Evolutionary conservation across 2,797 vertebrate genomes (phyloP), one percentile per base, ranked within the genome.

Genomic region (Benthosema pterotum): DNA sequence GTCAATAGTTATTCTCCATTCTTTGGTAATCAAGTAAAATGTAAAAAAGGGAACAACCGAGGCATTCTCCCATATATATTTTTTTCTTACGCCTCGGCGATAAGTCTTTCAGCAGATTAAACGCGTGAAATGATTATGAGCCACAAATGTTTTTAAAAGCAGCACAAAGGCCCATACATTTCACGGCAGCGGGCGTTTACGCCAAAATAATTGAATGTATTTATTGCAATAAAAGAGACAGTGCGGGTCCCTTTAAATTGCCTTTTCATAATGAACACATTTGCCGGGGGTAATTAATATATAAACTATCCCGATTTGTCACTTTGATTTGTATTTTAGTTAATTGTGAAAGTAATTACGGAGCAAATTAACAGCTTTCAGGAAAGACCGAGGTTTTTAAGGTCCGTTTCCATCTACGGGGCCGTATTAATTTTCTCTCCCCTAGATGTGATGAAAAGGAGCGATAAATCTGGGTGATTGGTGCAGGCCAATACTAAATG

Each of bases 281-380:
- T 96, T 94, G 88, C 90, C 74, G 65, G 4, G 90, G 89, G 94
- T 97, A 97, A 99, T 99, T 97, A 95, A 96, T 96, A 95, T 96
- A 95, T 96, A 97, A 98, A 97, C 94, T 95, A 91, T 93, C 90
- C 87, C 93, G 60, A 97, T 97, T 96, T 97, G 96, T 98, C 96
- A 98, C 87, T 75, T 92, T 97, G 96, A 99, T 98, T 97, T 98
- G 97, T 98, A 95, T 96, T 96, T 96, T 91, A 95, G 93, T 96
- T 99, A 97, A 98, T 97, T 98, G 96, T 96, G 94, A 96, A 96
- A 94, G 96, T 97, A 97, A 98, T 99, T 98, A 97, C 92, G 88
- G 94, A 87, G 91, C 93, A 94, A 95, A 96, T 96, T 94, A 96
- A 95, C 95, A 95, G 95, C 94, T 96, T 95, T 97, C 93, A 94